Conservation (phyloP, 2,888 invertebrate species). For the Tipula unca region DNA sequence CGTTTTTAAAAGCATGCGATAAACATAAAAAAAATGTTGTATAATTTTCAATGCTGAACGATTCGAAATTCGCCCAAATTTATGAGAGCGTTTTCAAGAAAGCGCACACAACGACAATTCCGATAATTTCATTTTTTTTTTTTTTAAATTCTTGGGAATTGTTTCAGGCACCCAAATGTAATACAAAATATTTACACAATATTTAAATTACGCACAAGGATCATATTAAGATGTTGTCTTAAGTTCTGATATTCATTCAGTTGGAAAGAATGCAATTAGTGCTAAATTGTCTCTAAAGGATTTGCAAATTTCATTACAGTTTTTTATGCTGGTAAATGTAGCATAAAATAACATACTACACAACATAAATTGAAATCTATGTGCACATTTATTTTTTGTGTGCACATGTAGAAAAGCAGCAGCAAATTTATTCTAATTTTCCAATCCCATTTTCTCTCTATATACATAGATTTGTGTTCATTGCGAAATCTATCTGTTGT, state of each 20-base stretch:
- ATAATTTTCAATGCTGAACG: neutral
- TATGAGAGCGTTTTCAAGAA: neutral
- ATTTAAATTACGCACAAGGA: too few relatives aligned
- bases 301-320: neutral
- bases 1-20: neutral
- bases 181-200: too few relatives aligned
- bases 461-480: neutral
- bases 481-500: neutral
- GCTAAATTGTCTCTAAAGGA: neutral
- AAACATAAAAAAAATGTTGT: neutral
- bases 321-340: neutral
- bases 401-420: neutral
- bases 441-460: neutral
- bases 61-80: neutral
- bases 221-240: too few relatives aligned
- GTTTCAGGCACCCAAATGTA: too few relatives aligned
- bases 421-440: neutral
- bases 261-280: neutral
- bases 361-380: neutral
- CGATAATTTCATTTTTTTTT: too few relatives aligned
- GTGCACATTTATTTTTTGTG: neutral
- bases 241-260: neutral
- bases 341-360: neutral
- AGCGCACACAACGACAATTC: neutral
- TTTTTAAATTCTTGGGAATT: too few relatives aligned